Evolutionary conservation across 1,140 invertebrate genomes (phyloP).

Genomic region (Pseudomyrmex gracilis): DNA sequence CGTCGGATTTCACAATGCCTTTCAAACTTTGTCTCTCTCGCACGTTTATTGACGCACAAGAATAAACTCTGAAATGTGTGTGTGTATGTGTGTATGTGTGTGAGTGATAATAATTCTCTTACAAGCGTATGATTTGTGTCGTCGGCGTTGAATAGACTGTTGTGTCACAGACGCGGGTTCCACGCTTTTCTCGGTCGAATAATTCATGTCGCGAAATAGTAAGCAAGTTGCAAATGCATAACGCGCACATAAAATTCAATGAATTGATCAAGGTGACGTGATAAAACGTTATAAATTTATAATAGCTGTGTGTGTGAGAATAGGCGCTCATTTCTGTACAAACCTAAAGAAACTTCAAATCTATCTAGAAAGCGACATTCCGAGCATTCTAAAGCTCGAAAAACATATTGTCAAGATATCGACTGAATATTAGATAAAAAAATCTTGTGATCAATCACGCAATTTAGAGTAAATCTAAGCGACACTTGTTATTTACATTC

Average conservation of each 20-base stretch:
- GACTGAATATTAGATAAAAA: background rate
- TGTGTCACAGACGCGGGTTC: constrained; percentile 39
- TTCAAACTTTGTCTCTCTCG: constrained; percentile 20
- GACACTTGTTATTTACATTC: background rate
- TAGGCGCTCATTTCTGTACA: background rate
- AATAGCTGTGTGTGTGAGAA: background rate
- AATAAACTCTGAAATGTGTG: constrained; percentile 11
- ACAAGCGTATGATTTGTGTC: constrained; percentile 32
- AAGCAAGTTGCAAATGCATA: constrained; percentile 41
- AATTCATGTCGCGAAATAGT: constrained; percentile 63
- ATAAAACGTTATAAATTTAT: constrained; percentile 65
- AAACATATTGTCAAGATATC: background rate
- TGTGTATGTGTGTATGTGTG: background rate
- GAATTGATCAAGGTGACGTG: constrained; percentile 49
- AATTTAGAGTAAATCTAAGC: too few relatives aligned
- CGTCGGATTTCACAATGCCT: constrained; percentile 19
- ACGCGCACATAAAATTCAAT: constrained; percentile 41
- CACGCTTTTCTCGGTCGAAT: constrained; percentile 46
- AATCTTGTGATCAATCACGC: too few relatives aligned
- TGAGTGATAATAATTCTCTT: constrained; percentile 3
- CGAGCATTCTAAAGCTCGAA: background rate
- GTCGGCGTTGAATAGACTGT: background rate
- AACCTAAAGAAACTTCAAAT: background rate
- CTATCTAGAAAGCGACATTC: background rate
- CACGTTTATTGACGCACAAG: constrained; percentile 39